Evolutionary conservation across 2,888 invertebrate species (phyloP).

Genomic region (Aelia acuminata): DNA sequence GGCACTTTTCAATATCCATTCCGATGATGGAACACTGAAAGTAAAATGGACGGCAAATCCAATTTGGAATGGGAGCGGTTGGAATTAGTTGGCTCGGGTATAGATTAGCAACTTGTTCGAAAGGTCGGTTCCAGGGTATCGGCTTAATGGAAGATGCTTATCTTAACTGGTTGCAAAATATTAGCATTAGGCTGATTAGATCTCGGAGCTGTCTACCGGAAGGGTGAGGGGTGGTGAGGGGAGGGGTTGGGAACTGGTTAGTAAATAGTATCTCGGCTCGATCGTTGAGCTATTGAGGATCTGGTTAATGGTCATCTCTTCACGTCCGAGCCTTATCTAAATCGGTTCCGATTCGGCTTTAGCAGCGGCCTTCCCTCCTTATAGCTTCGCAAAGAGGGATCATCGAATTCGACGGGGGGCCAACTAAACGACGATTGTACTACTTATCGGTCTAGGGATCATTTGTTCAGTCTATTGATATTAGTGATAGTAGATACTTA

Average conservation of each 20-base stretch:
- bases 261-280: neutral
- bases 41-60: neutral
- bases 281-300: slow-evolving; percentile 23
- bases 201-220: neutral
- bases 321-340: neutral
- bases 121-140: slow-evolving; percentile 8
- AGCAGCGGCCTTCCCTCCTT: neutral
- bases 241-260: slow-evolving; percentile 12
- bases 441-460: neutral
- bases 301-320: slow-evolving; percentile 1
- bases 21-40: neutral
- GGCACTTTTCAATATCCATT: neutral
- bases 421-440: neutral
- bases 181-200: slow-evolving; percentile 33
- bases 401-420: neutral
- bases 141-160: slow-evolving; percentile 29
- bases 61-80: neutral
- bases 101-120: slow-evolving; percentile 25
- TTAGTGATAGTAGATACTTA: neutral
- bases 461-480: neutral
- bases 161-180: slow-evolving; percentile 45
- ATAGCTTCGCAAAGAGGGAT: neutral
- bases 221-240: neutral
- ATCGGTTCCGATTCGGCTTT: neutral
- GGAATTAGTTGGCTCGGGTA: neutral